phyloP scores from a whole-genome alignment of 2,888 invertebrate species.

The Limnephilus marmoratus region DNA sequence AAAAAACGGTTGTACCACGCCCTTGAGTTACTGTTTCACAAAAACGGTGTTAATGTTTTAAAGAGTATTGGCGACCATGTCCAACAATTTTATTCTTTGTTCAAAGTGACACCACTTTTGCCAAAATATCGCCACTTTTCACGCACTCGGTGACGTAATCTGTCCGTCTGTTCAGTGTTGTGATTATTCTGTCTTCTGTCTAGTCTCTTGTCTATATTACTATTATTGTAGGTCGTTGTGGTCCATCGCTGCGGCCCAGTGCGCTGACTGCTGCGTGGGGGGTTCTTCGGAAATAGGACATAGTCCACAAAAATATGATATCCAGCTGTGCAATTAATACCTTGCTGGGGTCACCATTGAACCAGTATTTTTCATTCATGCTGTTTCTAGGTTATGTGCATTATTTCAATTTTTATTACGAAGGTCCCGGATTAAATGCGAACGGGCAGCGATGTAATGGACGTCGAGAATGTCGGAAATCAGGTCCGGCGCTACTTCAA shows the following conservation, averaged over 20 bases:
- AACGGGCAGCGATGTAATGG: too few relatives aligned
- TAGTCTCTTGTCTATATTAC: not conserved
- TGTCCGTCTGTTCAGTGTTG: not conserved
- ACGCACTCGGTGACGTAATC: not conserved
- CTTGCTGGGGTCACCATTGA: not conserved
- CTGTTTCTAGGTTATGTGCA: too few relatives aligned
- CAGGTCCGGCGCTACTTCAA: too few relatives aligned
- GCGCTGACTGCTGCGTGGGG: not conserved
- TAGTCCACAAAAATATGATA: not conserved
- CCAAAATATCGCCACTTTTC: not conserved
- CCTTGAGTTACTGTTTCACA: too few relatives aligned
- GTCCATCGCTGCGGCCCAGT: not conserved
- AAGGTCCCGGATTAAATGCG: too few relatives aligned
- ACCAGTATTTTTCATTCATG: not conserved
- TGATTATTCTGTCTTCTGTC: not conserved
- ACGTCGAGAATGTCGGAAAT: too few relatives aligned
- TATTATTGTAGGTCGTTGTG: not conserved
- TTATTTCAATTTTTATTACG: too few relatives aligned
- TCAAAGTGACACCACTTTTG: not conserved
- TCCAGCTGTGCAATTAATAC: not conserved
- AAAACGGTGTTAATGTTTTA: too few relatives aligned
- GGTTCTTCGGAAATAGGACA: not conserved
- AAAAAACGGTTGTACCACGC: too few relatives aligned
- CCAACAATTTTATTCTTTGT: not conserved
- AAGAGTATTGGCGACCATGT: too few relatives aligned